A percentile compares a stretch with the other conserved stretches of the same genome.
phyloP scores from a whole-genome alignment of 2,113 vertebrate genomes.

The Oryzias curvinotus region DNA sequence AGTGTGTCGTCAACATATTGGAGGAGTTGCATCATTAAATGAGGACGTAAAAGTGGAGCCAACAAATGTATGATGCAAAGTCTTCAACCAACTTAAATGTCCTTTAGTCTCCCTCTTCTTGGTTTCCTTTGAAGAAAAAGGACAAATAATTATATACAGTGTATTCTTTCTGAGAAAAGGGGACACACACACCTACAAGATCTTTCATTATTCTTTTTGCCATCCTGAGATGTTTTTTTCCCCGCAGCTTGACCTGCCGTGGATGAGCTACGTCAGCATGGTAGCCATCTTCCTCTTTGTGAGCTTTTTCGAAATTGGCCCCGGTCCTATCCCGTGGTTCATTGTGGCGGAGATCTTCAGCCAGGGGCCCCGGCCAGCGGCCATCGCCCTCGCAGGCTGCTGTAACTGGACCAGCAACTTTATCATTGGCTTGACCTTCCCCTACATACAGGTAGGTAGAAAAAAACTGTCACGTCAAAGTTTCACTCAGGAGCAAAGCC shows the following conservation, averaged over 20 bases:
- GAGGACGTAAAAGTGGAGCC: background rate
- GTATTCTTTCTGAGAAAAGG: too few species aligned
- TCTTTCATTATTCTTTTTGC: too few species aligned
- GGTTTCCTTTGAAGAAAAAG: too few species aligned
- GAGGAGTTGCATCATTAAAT: too few species aligned
- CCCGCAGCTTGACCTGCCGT: conserved; percentile 73
- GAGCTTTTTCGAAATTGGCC: conserved; percentile 94
- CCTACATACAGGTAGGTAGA: conserved; percentile 84
- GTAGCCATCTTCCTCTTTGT: conserved; percentile 90
- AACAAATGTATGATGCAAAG: background rate
- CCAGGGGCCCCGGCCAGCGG: conserved; percentile 91
- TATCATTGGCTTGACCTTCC: conserved; percentile 90
- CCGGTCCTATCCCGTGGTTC: conserved; percentile 97
- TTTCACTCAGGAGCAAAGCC: background rate
- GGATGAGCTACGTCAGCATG: conserved; percentile 97
- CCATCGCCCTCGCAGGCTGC: conserved; percentile 88
- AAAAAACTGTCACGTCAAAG: background rate
- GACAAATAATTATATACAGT: too few species aligned
- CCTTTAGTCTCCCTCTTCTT: too few species aligned
- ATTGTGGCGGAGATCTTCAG: conserved; percentile 97
- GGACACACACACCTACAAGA: too few species aligned
- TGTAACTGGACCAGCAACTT: conserved; percentile 97
- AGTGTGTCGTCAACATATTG: too few species aligned
- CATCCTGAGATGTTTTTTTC: background rate
- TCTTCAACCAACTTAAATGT: too few species aligned